phyloP scores from a whole-genome alignment of 2,113 vertebrate species.

The Spheniscus mendiculus region DNA sequence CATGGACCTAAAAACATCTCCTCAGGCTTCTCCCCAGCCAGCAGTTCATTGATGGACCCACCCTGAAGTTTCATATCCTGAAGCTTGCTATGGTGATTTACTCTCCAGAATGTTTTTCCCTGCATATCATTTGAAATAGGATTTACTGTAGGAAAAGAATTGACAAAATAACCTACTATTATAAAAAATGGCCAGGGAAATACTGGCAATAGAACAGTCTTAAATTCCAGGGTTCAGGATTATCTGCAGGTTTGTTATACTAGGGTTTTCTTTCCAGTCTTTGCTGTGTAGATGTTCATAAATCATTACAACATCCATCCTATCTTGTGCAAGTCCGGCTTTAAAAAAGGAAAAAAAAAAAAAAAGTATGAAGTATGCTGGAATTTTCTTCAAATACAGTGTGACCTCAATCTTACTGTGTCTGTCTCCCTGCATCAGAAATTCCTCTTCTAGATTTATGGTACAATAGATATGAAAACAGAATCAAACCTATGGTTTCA shows the following conservation, averaged over 20 bases:
- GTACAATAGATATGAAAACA: neutral
- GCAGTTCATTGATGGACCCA: neutral
- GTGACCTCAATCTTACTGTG: neutral
- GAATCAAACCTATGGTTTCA: neutral
- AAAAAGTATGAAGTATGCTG: accelerated
- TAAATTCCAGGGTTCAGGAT: neutral
- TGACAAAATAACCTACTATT: neutral
- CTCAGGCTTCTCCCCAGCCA: neutral
- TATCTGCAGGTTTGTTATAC: neutral
- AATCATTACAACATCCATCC: neutral
- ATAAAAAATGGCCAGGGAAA: neutral
- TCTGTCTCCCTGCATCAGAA: neutral
- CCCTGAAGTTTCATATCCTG: neutral
- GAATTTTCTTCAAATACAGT: neutral
- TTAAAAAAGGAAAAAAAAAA: neutral
- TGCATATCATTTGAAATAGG: neutral
- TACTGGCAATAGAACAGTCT: neutral
- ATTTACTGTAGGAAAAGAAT: neutral
- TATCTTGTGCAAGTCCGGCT: neutral
- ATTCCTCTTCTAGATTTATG: neutral
- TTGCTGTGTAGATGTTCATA: neutral
- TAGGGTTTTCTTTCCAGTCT: neutral
- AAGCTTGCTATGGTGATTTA: neutral
- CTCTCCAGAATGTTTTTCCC: neutral
- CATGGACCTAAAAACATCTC: neutral